Evolutionary conservation across 2,797 vertebrate genomes (phyloP), one percentile per base, ranked within the genome.

Genomic region (Picus viridis): DNA sequence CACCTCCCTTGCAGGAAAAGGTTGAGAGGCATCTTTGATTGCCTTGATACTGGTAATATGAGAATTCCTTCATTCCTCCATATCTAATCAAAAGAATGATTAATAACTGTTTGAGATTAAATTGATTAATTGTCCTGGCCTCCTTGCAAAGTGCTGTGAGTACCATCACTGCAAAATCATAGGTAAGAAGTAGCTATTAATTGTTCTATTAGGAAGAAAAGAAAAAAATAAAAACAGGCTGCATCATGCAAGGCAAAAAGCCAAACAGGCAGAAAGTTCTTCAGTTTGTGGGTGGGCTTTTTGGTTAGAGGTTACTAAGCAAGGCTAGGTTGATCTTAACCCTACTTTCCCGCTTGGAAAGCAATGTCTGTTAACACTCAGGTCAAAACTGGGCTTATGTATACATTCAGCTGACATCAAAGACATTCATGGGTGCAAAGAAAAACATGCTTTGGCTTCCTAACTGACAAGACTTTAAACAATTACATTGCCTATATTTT

Each of bases 391-490:
- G 18, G 16, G 41, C 30, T 78, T 45, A 49, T 41, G n/a, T 94
- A 61, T 86, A 82, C 53, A 78, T 72, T 91, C 63, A 88, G 45
- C 45, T 87, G 72, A 85, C 79, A 89, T 90, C 86, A 95, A 90
- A 95, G 86, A 65, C n/a, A 29, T 64, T 8, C 9, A 72, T 1
- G 10, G 20, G 41, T 63, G n/a, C 49, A 64, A 62, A 64, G 65
- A 58, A 65, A 77, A 29, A 45, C 27, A 6, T 27, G 41, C 16
- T 85, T 82, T 74, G 39, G 15, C 39, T 85, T 90, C 51, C 68
- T 75, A 75, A 82, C 39, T 63, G 80, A 59, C 23, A 77, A 74
- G 54, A 30, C 41, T 65, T 86, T 32, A 59, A 80, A 56, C 41
- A 73, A 80, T 32, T 89, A 15, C 12, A 16, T 43, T 77, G 53